A percentile compares a stretch with the other conserved stretches of the same genome.
Evolutionary conservation across 2,797 vertebrate genomes (phyloP).

Genomic region (Saxicola maurus): DNA sequence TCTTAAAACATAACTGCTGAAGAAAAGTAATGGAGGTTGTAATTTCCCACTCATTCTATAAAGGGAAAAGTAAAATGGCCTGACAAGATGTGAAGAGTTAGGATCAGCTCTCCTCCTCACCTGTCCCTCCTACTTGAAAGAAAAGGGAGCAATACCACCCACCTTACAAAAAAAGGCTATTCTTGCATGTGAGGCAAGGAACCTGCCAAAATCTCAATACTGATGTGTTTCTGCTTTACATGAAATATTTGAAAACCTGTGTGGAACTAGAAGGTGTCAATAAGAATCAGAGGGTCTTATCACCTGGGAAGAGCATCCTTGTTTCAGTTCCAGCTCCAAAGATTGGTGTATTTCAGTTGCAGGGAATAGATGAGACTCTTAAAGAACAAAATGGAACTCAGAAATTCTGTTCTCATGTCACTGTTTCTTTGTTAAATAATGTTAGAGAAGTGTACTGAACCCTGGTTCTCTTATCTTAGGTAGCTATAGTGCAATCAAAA

Average conservation of each 20-base stretch:
- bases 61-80: neutral
- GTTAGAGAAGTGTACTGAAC: neutral
- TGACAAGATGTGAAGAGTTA: neutral
- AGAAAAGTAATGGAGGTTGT: neutral
- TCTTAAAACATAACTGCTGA: neutral
- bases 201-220: neutral
- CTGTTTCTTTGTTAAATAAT: neutral
- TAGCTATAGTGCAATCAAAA: neutral
- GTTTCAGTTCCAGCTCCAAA: neutral
- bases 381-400: neutral
- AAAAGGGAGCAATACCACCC: neutral
- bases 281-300: neutral
- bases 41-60: neutral
- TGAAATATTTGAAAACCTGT: neutral
- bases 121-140: neutral
- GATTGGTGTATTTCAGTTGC: neutral
- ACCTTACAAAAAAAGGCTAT: neutral
- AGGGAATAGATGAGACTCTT: neutral
- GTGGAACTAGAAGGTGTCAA: neutral
- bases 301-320: neutral
- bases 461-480: neutral
- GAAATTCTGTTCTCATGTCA: neutral
- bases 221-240: neutral
- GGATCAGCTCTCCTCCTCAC: neutral
- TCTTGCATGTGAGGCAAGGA: accelerated